phyloP scores from a whole-genome alignment of 2,797 vertebrate species.

The Notamacropus eugenii region DNA sequence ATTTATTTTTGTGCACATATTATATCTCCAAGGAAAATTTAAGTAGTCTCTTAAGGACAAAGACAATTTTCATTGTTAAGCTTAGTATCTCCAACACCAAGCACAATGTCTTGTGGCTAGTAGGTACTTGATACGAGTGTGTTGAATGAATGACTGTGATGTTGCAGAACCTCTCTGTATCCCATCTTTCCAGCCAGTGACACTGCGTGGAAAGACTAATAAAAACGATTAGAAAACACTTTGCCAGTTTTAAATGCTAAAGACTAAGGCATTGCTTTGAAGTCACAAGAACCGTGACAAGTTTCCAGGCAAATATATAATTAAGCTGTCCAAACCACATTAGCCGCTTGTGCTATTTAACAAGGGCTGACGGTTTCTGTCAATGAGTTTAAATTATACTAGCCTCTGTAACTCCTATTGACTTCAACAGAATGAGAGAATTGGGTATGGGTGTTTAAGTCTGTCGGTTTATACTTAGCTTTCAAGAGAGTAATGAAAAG shows the following conservation, averaged over 20 bases:
- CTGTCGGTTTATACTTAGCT: constrained; percentile 20
- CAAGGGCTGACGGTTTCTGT: constrained; percentile 67
- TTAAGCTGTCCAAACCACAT: constrained; percentile 81
- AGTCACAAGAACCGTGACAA: constrained; percentile 75
- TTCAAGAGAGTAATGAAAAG: constrained; percentile 38
- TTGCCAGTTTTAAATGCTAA: constrained; percentile 72
- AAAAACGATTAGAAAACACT: constrained; percentile 77
- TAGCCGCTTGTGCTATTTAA: constrained; percentile 74
- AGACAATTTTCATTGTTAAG: neutral
- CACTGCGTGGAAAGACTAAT: constrained; percentile 68
- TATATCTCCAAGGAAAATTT: neutral
- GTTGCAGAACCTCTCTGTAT: constrained; percentile 77
- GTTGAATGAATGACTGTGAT: constrained; percentile 20
- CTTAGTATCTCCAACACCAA: neutral
- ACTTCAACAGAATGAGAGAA: constrained; percentile 30
- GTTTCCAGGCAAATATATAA: constrained; percentile 78
- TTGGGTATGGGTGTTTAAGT: neutral
- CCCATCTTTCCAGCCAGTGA: constrained; percentile 45
- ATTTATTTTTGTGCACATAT: neutral
- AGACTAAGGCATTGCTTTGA: constrained; percentile 69
- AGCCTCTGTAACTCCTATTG: constrained; percentile 28
- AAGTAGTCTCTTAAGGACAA: neutral
- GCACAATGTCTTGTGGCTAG: neutral
- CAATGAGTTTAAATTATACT: constrained; percentile 61
- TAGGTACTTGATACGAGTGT: neutral